Evolutionary conservation across 2,113 vertebrate genomes (phyloP).

Genomic region (Trachemys scripta): DNA sequence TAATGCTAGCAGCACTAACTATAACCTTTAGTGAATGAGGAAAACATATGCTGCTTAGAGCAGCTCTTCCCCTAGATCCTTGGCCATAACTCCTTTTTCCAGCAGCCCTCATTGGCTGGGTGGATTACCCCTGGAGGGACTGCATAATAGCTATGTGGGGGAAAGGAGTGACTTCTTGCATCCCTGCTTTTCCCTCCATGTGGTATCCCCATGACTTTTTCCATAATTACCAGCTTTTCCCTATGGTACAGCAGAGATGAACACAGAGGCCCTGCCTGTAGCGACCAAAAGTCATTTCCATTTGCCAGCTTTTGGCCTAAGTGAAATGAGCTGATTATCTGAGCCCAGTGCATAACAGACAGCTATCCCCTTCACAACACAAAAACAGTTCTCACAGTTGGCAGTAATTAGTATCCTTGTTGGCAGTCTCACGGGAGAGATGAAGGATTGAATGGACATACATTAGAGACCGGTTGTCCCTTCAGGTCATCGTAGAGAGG

Average conservation of each 20-base stretch:
- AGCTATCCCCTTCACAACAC: constrained; percentile 43
- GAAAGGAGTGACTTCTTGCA: neutral
- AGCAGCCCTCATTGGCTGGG: neutral
- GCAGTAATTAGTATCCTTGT: constrained; percentile 16
- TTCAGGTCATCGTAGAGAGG: neutral
- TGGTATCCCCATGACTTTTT: rapidly evolving
- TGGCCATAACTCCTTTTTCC: neutral
- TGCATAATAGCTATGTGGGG: neutral
- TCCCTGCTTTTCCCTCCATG: neutral
- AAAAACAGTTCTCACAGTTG: neutral
- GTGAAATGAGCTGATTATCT: neutral
- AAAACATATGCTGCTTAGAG: neutral
- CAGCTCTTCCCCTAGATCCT: rapidly evolving
- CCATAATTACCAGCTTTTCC: neutral
- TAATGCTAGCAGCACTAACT: neutral
- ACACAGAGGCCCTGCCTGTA: neutral
- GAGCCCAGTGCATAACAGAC: constrained; percentile 2
- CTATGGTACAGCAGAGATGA: neutral
- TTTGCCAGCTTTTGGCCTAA: constrained; percentile 29
- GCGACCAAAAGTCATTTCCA: neutral
- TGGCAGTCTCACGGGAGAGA: neutral
- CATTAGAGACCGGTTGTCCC: neutral
- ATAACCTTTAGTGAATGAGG: neutral
- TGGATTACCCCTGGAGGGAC: neutral
- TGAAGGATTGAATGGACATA: neutral